A percentile compares a stretch with the other conserved stretches of the same genome.
Conservation (phyloP, 1,140 invertebrate genomes). For the Sarcophaga bullata region DNA sequence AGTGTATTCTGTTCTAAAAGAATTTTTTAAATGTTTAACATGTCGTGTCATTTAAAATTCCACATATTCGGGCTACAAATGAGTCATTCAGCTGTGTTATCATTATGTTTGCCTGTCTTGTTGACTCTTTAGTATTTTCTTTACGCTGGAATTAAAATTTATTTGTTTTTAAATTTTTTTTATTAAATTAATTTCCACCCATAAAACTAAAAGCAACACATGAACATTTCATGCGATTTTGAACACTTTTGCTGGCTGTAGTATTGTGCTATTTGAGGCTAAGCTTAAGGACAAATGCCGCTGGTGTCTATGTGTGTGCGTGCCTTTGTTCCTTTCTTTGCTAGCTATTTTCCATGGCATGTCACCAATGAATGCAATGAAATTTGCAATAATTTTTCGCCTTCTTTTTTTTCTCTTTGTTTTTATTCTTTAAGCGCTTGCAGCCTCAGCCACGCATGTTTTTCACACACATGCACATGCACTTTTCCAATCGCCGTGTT, state of each 20-base stretch:
- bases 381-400: constrained; percentile 14
- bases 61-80: too few relatives aligned
- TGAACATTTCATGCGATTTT: neutral
- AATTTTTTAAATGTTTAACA: too few relatives aligned
- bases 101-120: too few relatives aligned
- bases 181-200: neutral
- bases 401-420: neutral
- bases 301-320: neutral
- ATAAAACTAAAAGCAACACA: neutral
- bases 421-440: neutral
- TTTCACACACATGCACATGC: constrained; percentile 10
- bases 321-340: constrained; percentile 3
- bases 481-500: neutral
- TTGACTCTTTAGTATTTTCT: too few relatives aligned
- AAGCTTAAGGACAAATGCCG: constrained; percentile 35
- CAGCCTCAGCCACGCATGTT: constrained; percentile 30
- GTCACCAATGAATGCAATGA: constrained; percentile 32
- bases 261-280: constrained; percentile 37
- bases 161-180: constrained; percentile 6
- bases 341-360: constrained; percentile 22
- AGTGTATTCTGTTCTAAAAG: too few relatives aligned
- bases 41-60: too few relatives aligned
- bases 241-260: neutral
- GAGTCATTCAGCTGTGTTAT: too few relatives aligned
- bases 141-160: neutral